phyloP scores from a whole-genome alignment of 2,113 vertebrate genomes.

The Atherinomorus stipes region DNA sequence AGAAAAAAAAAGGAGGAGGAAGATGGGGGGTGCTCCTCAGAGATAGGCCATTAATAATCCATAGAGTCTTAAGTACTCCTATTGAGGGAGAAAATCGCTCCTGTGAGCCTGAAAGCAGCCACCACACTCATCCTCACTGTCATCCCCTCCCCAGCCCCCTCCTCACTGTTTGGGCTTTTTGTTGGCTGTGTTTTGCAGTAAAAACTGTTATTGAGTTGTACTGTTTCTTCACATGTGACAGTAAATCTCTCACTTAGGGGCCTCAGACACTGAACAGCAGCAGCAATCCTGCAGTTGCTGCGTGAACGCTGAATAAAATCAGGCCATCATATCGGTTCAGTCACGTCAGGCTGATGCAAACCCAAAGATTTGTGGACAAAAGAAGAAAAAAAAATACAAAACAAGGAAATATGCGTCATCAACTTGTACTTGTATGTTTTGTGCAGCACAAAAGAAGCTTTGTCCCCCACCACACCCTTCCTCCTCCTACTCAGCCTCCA shows the following conservation, averaged over 20 bases:
- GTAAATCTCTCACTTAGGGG: conserved; percentile 38
- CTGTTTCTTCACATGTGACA: conserved; percentile 13
- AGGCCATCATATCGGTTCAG: neutral
- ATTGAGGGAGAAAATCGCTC: conserved; percentile 66
- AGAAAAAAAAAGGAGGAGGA: conserved; percentile 23
- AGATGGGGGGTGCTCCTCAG: conserved; percentile 32
- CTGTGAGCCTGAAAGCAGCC: conserved; percentile 57
- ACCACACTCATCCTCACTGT: conserved; percentile 6
- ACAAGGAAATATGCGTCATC: neutral
- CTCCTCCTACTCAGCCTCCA: no score
- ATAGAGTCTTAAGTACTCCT: conserved; percentile 74
- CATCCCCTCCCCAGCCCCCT: neutral
- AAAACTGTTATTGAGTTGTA: conserved; percentile 23
- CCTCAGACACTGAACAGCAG: neutral
- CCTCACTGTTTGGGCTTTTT: conserved; percentile 7
- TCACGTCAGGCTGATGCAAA: neutral
- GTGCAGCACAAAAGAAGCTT: no score
- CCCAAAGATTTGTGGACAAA: neutral
- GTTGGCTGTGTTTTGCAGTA: conserved; percentile 20
- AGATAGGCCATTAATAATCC: conserved; percentile 80
- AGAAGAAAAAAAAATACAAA: neutral
- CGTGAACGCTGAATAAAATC: conserved; percentile 26
- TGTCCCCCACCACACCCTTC: neutral
- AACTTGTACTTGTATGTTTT: neutral
- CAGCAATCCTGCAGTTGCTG: conserved; percentile 14